Percentiles rank a stretch among this genome's conserved stretches.
Evolutionary conservation across 2,797 vertebrate species (phyloP).

Genomic region (Nasua narica): DNA sequence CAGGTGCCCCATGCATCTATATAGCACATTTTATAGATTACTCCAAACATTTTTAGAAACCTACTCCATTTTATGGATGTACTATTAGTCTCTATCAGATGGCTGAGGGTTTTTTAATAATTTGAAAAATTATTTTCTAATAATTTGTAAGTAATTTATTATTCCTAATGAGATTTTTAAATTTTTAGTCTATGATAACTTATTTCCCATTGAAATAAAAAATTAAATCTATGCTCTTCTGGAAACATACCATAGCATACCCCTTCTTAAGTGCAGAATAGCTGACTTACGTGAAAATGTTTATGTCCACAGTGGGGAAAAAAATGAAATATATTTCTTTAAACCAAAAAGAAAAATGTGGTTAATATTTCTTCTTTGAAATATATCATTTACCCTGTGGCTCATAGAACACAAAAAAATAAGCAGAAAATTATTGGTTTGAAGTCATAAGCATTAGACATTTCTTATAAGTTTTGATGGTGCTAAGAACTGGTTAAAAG

Average conservation of each 20-base stretch:
- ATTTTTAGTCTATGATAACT: neutral
- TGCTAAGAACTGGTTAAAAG: neutral
- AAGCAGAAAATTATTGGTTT: neutral
- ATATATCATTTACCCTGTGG: neutral
- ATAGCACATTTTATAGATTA: neutral
- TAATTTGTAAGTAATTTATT: neutral
- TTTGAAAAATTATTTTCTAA: neutral
- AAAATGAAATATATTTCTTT: neutral
- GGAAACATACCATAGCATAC: neutral
- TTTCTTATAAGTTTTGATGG: neutral
- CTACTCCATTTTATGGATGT: neutral
- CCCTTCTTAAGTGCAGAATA: neutral
- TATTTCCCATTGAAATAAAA: constrained; percentile 9
- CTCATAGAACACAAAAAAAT: neutral
- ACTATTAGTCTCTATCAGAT: neutral
- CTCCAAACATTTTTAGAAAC: neutral
- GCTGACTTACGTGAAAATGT: neutral
- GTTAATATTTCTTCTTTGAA: neutral
- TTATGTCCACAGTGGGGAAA: neutral
- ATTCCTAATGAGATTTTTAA: neutral
- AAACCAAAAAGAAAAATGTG: neutral
- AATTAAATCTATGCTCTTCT: neutral
- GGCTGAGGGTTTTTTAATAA: neutral
- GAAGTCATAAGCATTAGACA: neutral
- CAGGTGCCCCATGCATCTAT: neutral